A percentile compares a stretch with the other conserved stretches of the same genome.
These are phyloP conservation scores for Erynnis tages DNA, from an alignment of 2,888 invertebrate genomes.

Conservation along the genomic window DNA sequence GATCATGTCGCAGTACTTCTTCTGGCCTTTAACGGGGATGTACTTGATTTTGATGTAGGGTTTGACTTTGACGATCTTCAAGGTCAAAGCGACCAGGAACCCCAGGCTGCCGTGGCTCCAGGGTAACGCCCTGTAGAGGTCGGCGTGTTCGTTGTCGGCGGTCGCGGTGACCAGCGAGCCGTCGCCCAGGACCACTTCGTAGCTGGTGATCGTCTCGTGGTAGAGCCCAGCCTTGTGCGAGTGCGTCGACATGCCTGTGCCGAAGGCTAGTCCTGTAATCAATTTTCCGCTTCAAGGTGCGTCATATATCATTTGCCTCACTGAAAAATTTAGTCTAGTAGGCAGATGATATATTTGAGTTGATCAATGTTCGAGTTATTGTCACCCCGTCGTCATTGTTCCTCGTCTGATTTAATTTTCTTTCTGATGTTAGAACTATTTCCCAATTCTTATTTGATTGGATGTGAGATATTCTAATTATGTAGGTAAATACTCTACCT, in stretches of 20 bases:
- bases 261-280: constrained; percentile 81
- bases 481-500: too few relatives aligned
- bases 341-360: too few relatives aligned
- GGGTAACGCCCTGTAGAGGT: constrained; percentile 82
- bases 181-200: constrained; percentile 84
- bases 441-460: too few relatives aligned
- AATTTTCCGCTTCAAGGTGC: too few relatives aligned
- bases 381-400: too few relatives aligned
- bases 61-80: constrained; percentile 83
- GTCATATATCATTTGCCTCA: too few relatives aligned
- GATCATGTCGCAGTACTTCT: constrained; percentile 83
- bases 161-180: constrained; percentile 82
- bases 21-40: constrained; percentile 82
- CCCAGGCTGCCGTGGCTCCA: constrained; percentile 86
- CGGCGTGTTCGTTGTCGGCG: constrained; percentile 77
- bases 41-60: constrained; percentile 85
- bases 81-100: constrained; percentile 83
- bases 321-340: too few relatives aligned
- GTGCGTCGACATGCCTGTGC: constrained; percentile 88
- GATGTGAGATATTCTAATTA: too few relatives aligned
- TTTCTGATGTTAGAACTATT: too few relatives aligned
- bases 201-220: constrained; percentile 84
- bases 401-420: too few relatives aligned
- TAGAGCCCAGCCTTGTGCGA: constrained; percentile 86
- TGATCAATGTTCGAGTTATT: too few relatives aligned